Percentiles rank a stretch among this genome's conserved stretches.
Evolutionary conservation across 2,888 invertebrate species (phyloP).

Genomic region (Epistrophe eligans): DNA sequence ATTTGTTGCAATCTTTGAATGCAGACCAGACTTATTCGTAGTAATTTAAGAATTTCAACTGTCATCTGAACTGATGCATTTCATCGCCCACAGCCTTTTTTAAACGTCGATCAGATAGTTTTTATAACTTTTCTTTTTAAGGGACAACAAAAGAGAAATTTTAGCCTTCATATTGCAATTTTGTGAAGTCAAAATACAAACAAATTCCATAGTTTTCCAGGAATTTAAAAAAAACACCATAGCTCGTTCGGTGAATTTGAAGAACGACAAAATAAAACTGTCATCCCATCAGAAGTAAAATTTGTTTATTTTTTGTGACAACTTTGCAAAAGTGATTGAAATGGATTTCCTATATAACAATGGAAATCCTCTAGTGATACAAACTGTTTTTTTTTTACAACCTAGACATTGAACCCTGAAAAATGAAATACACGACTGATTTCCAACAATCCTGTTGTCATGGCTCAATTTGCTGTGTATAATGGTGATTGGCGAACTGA

Average conservation of each 20-base stretch:
- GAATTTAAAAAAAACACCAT: neutral
- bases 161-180: neutral
- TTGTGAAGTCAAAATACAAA: neutral
- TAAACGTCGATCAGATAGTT: neutral
- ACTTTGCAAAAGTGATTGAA: neutral
- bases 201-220: conserved; percentile 7
- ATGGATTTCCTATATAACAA: neutral
- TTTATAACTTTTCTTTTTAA: conserved; percentile 4
- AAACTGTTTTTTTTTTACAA: neutral
- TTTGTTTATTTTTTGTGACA: neutral
- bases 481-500: no score
- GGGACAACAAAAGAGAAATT: neutral
- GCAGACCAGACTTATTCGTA: neutral
- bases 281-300: neutral
- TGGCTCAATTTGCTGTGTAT: neutral
- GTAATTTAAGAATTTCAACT: neutral
- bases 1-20: neutral
- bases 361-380: neutral
- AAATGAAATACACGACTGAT: neutral
- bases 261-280: neutral
- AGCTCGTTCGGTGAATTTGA: neutral
- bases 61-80: neutral
- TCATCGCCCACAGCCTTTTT: neutral
- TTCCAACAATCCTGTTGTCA: neutral
- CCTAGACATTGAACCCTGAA: conserved; percentile 4